These are phyloP conservation scores for Drosophila siamana DNA, from an alignment of 2,888 invertebrate genomes.

Conservation along the genomic window DNA sequence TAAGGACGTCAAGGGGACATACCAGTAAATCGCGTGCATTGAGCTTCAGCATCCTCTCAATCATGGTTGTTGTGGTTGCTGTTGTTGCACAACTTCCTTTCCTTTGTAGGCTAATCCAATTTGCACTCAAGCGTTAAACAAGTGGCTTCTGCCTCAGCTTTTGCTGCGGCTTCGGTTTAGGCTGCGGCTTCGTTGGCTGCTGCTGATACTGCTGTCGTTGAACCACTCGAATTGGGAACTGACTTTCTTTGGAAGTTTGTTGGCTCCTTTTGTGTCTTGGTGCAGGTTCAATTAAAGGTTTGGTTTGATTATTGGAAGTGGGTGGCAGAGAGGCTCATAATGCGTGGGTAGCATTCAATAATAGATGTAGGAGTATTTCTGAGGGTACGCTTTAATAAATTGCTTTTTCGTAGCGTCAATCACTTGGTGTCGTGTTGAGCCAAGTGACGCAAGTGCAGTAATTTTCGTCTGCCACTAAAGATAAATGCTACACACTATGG, in stretches of 20 bases:
- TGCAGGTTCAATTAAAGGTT: conserved; percentile 20
- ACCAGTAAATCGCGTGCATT: conserved; percentile 75
- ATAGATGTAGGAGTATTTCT: conserved; percentile 28
- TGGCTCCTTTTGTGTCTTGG: conserved; percentile 19
- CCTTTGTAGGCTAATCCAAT: conserved; percentile 35
- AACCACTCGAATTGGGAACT: conserved; percentile 31
- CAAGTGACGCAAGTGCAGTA: conserved; percentile 39
- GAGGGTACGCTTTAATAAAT: conserved; percentile 33
- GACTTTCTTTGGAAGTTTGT: conserved; percentile 5
- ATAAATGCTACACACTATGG: conserved; percentile 37
- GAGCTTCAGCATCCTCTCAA: conserved; percentile 64
- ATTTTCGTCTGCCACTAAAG: conserved; percentile 29
- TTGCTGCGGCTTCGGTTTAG: conserved; percentile 4
- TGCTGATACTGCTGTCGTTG: conserved; percentile 29
- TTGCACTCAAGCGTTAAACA: conserved; percentile 45
- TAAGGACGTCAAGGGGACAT: conserved; percentile 47
- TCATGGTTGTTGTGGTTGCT: conserved; percentile 20
- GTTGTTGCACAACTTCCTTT: conserved; percentile 8
- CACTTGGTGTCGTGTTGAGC: conserved; percentile 25
- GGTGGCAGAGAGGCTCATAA: neutral
- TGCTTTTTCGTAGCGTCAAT: conserved; percentile 34
- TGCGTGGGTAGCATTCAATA: conserved; percentile 36
- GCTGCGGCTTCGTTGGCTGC: neutral
- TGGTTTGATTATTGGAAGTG: neutral
- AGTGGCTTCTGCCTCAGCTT: conserved; percentile 26